These are phyloP conservation scores for Oncorhynchus keta DNA, from an alignment of 2,113 vertebrate species.

Conservation along the genomic window DNA sequence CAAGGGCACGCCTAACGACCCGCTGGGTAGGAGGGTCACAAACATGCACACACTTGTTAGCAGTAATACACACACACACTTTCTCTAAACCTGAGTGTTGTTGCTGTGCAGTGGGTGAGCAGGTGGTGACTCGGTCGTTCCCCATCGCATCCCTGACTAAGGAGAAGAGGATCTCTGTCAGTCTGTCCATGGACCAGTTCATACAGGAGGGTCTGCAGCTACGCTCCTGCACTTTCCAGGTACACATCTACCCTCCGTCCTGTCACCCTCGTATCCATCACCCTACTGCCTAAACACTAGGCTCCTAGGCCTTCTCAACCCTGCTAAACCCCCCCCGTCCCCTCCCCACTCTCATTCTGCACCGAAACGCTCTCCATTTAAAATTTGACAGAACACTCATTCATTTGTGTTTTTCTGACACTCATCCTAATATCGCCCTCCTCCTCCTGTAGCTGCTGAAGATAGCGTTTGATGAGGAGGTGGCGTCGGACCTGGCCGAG, in stretches of 20 bases:
- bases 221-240: conserved; percentile 97
- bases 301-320: neutral
- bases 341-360: neutral
- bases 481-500: conserved; percentile 89
- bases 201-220: conserved; percentile 90
- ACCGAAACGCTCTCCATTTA: neutral
- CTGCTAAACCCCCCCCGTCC: no score
- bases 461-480: conserved; percentile 93
- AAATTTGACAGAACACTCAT: neutral
- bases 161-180: conserved; percentile 86
- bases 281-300: neutral
- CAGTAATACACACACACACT: neutral
- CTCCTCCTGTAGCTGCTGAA: conserved; percentile 82
- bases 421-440: neutral
- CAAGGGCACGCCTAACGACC: conserved; percentile 90
- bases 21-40: conserved; percentile 77
- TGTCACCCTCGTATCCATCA: neutral
- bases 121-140: conserved; percentile 92
- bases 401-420: neutral
- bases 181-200: conserved; percentile 79
- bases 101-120: conserved; percentile 83
- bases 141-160: conserved; percentile 92
- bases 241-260: conserved; percentile 36
- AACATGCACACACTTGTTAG: no score
- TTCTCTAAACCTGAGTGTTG: neutral